Conservation (phyloP, 2,888 invertebrate species). For the Callyntrura sp. region DNA sequence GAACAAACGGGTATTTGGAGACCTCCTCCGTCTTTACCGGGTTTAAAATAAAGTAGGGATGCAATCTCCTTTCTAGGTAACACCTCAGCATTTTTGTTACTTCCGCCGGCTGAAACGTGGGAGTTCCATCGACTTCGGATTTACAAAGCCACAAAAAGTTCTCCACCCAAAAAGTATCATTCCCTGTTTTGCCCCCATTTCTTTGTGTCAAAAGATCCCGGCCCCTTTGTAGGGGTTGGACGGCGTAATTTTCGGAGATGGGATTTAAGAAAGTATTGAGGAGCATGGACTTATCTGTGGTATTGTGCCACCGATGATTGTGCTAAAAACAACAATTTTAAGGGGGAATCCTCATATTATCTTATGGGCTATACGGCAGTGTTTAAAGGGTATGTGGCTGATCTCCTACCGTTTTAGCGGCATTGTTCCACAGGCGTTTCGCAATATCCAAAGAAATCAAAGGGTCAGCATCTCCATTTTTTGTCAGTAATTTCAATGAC, state of each 20-base stretch:
- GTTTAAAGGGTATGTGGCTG: too few species aligned
- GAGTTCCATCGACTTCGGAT: background rate
- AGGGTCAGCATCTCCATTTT: background rate
- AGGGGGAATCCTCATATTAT: background rate
- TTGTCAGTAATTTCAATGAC: background rate
- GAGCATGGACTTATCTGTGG: background rate
- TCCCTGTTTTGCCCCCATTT: background rate
- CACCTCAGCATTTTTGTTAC: conserved; percentile 19
- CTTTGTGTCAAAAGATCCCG: too few species aligned
- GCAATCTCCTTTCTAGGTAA: conserved; percentile 32
- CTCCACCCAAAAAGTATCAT: background rate
- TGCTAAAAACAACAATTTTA: background rate
- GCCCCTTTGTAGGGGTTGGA: background rate
- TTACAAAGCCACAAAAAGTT: conserved; percentile 1
- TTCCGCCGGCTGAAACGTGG: conserved; percentile 9
- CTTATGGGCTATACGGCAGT: too few species aligned
- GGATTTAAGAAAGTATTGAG: background rate
- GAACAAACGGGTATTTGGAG: conserved; percentile 38
- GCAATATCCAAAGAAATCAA: background rate
- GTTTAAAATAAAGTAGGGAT: conserved; percentile 58
- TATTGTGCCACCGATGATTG: background rate
- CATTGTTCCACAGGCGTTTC: background rate
- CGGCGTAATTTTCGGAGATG: background rate
- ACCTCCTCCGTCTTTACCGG: conserved; percentile 49
- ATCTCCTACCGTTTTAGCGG: conserved; percentile 18